Percentiles rank a stretch among this genome's conserved stretches.
These are phyloP conservation scores for Podargus strigoides DNA, from an alignment of 2,797 vertebrate species.

Conservation along the genomic window DNA sequence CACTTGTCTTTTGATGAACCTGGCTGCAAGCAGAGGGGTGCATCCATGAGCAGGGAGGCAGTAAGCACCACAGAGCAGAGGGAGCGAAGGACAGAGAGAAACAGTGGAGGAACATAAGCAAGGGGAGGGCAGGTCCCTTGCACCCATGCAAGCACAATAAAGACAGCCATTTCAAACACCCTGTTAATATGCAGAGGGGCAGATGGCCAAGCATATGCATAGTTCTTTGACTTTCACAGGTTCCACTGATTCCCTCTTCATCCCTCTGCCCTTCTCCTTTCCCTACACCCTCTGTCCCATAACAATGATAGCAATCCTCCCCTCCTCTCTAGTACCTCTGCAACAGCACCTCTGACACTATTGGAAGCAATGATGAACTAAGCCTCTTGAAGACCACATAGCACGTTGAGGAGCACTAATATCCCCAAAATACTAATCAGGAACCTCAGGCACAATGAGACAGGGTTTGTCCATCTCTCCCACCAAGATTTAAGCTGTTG, in stretches of 20 bases:
- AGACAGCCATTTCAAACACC: background rate
- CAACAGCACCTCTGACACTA: background rate
- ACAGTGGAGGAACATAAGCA: background rate
- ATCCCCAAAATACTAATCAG: background rate
- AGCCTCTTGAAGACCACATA: background rate
- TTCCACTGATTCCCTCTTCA: background rate
- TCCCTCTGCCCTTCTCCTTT: background rate
- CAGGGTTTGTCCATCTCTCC: background rate
- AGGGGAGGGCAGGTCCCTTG: background rate
- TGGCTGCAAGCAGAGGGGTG: constrained; percentile 14
- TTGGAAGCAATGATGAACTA: background rate
- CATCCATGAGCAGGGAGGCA: background rate
- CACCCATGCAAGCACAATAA: background rate
- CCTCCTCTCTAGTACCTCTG: background rate
- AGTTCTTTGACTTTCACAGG: background rate
- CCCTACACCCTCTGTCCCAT: background rate
- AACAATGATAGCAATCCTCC: accelerated
- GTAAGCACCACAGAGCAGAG: background rate
- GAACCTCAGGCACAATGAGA: background rate
- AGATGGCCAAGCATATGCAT: accelerated
- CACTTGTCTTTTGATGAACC: constrained; percentile 49
- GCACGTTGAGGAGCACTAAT: background rate
- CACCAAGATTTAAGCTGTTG: background rate
- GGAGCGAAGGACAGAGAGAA: background rate
- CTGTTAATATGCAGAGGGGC: background rate